These are phyloP conservation scores for Sylvilagus bachmani DNA, from an alignment of 2,113 vertebrate species.

Conservation along the genomic window DNA sequence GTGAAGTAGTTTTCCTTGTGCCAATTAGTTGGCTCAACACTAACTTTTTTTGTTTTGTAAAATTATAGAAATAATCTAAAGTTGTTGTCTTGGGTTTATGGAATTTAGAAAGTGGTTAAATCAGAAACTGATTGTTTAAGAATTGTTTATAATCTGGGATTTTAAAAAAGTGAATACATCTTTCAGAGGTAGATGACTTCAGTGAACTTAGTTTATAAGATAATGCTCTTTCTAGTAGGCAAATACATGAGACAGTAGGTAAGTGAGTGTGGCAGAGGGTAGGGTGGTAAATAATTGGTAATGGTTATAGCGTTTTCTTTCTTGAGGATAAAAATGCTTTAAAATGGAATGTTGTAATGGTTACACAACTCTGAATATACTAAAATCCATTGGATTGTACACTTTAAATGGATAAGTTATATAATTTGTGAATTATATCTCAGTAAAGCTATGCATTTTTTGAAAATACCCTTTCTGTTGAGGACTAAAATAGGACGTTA, in stretches of 20 bases:
- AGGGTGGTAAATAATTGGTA: too few relatives aligned
- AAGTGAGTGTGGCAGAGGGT: too few relatives aligned
- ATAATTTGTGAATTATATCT: too few relatives aligned
- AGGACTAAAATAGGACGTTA: neutral
- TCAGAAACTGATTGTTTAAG: neutral
- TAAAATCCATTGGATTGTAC: too few relatives aligned
- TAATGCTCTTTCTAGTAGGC: too few relatives aligned
- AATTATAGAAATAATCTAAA: neutral
- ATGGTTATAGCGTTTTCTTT: too few relatives aligned
- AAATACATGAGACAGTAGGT: too few relatives aligned
- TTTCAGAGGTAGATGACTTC: neutral
- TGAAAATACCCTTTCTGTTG: neutral
- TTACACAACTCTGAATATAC: too few relatives aligned
- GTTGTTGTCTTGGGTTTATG: conserved; percentile 1
- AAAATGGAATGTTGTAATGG: too few relatives aligned
- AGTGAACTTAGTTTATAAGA: neutral
- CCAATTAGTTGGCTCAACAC: neutral
- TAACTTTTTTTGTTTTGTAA: conserved; percentile 6
- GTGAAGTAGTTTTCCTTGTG: neutral
- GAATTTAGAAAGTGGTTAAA: neutral
- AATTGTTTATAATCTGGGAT: neutral
- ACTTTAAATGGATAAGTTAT: too few relatives aligned
- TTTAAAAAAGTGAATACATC: neutral
- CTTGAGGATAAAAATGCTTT: too few relatives aligned
- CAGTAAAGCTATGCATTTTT: too few relatives aligned